Evolutionary conservation across 2,113 vertebrate species (phyloP).

Genomic region (Entomyzon cyanotis): DNA sequence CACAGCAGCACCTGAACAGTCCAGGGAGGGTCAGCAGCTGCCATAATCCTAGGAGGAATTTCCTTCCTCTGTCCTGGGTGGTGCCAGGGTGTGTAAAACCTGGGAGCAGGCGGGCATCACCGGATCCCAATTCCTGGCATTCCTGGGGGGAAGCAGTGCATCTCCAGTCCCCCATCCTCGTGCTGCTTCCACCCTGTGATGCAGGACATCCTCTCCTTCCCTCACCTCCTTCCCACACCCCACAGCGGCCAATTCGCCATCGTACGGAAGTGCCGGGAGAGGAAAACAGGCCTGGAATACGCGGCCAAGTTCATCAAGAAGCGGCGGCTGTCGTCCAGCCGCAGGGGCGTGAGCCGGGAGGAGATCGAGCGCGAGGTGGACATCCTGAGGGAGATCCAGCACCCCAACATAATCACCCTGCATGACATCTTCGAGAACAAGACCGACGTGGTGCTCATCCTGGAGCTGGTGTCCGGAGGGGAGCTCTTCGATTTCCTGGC

Average conservation of each 20-base stretch:
- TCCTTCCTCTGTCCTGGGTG: fast-evolving
- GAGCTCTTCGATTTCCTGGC: conserved; percentile 97
- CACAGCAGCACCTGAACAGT: not conserved
- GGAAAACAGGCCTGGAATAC: conserved; percentile 81
- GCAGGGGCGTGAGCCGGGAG: conserved; percentile 92
- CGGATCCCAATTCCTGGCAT: fast-evolving
- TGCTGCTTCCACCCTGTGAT: fast-evolving
- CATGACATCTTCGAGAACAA: conserved; percentile 98
- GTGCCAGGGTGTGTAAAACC: not conserved
- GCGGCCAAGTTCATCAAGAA: conserved; percentile 99
- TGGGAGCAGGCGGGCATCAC: fast-evolving
- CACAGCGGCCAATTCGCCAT: conserved; percentile 94
- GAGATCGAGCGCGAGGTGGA: conserved; percentile 97
- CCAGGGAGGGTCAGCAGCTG: not conserved
- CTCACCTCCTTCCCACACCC: fast-evolving
- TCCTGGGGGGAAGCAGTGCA: fast-evolving
- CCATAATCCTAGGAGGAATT: not conserved
- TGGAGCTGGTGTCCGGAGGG: conserved; percentile 93
- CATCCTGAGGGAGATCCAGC: conserved; percentile 94
- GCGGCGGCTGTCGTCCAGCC: conserved; percentile 91
- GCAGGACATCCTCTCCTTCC: not conserved
- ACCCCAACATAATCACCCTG: conserved; percentile 97
- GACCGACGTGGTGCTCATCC: conserved; percentile 96
- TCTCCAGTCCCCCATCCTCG: fast-evolving
- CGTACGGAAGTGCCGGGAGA: conserved; percentile 91